phyloP scores from a whole-genome alignment of 1,140 invertebrate genomes.

The Eriocheir sinensis region DNA sequence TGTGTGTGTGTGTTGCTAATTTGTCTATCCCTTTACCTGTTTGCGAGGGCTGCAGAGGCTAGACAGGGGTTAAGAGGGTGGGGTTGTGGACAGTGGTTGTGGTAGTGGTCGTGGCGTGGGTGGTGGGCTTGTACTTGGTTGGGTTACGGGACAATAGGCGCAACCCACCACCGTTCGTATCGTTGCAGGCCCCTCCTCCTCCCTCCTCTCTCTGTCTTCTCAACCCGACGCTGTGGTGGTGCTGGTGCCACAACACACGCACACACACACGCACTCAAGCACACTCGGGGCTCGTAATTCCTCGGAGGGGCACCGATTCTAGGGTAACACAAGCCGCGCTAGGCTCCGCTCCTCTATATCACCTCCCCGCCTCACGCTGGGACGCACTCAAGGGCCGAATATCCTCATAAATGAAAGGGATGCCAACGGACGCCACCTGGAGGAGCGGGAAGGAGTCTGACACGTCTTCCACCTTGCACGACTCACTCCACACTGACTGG shows the following conservation, averaged over 20 bases:
- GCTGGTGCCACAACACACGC: neutral
- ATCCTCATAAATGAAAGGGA: conserved; percentile 2
- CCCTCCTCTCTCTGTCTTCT: too few species aligned
- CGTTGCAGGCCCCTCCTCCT: too few species aligned
- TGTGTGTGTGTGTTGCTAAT: neutral
- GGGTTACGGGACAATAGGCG: neutral
- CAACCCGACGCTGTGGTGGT: neutral
- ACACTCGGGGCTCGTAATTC: too few species aligned
- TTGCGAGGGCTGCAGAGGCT: too few species aligned
- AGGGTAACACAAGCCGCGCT: neutral
- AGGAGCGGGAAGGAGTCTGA: neutral
- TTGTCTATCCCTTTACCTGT: too few species aligned
- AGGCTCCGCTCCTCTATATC: neutral
- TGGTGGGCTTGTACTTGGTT: neutral
- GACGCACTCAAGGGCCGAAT: neutral
- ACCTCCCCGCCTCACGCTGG: neutral
- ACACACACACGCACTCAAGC: neutral
- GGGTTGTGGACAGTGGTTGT: neutral
- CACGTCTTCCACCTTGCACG: neutral
- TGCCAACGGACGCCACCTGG: neutral
- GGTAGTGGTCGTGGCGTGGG: neutral
- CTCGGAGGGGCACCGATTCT: neutral
- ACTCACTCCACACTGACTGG: neutral
- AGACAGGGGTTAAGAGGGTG: neutral
- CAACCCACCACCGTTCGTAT: too few species aligned